Conservation (phyloP, 2,888 invertebrate genomes). For the Chydorus sphaericus region DNA sequence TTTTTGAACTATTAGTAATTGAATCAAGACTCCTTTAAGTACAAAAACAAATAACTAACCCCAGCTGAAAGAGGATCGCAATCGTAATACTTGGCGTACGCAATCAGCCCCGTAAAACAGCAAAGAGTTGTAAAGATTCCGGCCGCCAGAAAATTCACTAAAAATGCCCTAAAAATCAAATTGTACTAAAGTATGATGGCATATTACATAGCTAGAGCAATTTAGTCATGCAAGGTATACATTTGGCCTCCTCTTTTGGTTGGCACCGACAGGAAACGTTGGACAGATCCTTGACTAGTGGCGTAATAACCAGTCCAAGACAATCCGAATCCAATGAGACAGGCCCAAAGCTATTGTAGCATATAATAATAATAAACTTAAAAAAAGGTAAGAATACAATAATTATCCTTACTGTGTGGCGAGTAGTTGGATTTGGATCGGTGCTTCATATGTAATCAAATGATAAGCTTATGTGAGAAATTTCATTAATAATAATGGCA, state of each 20-base stretch:
- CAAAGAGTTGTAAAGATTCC: constrained; percentile 72
- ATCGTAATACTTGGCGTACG: constrained; percentile 61
- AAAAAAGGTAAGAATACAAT: too few relatives aligned
- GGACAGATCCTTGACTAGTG: constrained; percentile 84
- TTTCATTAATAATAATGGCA: not conserved
- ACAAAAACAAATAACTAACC: constrained; percentile 29
- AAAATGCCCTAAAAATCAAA: constrained; percentile 43
- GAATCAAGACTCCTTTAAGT: not conserved
- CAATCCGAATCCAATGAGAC: constrained; percentile 71
- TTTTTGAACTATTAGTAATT: constrained; percentile 18
- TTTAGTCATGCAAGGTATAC: too few relatives aligned
- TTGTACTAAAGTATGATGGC: not conserved
- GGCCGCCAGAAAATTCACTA: constrained; percentile 57
- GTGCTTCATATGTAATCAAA: constrained; percentile 40
- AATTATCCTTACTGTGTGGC: constrained; percentile 50
- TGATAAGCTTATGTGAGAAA: not conserved
- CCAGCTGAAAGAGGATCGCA: constrained; percentile 72
- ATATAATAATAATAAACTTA: too few relatives aligned
- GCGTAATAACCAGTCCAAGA: constrained; percentile 82
- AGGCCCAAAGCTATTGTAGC: constrained; percentile 65
- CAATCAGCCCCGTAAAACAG: constrained; percentile 70
- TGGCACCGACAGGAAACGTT: constrained; percentile 77
- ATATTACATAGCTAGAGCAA: constrained; percentile 12
- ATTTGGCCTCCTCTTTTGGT: constrained; percentile 57
- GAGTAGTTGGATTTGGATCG: constrained; percentile 59